Percentiles rank a stretch among this genome's conserved stretches.
Evolutionary conservation across 1,140 invertebrate genomes (phyloP).

Genomic region (Drosophila aff.): DNA sequence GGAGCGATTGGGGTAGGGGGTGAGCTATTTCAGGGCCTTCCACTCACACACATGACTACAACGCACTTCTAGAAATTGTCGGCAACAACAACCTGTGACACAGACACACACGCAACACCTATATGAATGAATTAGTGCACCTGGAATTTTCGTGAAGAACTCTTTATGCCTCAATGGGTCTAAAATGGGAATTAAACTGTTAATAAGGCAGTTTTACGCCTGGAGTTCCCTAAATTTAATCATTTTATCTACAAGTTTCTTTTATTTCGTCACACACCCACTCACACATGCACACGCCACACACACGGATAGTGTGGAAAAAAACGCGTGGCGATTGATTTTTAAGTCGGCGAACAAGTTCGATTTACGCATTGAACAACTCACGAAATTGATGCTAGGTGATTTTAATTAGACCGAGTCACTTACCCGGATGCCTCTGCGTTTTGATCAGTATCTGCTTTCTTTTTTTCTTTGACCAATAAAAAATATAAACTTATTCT

Average conservation of each 20-base stretch:
- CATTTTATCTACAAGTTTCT: conserved; percentile 12
- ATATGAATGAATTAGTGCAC: conserved; percentile 3
- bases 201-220: not conserved
- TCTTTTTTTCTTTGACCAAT: conserved; percentile 46
- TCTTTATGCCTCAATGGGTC: too few relatives aligned
- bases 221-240: not conserved
- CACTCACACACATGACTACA: conserved; percentile 21
- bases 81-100: conserved; percentile 55
- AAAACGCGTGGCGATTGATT: conserved; percentile 73
- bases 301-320: conserved; percentile 35
- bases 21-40: conserved; percentile 56
- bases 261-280: conserved; percentile 61
- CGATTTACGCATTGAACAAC: conserved; percentile 49
- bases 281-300: conserved; percentile 10
- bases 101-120: not conserved
- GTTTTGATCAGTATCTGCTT: conserved; percentile 74
- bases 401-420: conserved; percentile 8
- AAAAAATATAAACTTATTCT: conserved; percentile 75
- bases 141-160: not conserved
- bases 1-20: conserved; percentile 15
- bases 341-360: conserved; percentile 37
- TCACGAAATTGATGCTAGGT: conserved; percentile 15
- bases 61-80: conserved; percentile 58
- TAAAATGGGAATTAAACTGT: not conserved
- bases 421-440: conserved; percentile 82